phyloP scores from a whole-genome alignment of 1,140 invertebrate species.

The Ceratosolen fusciceps region DNA sequence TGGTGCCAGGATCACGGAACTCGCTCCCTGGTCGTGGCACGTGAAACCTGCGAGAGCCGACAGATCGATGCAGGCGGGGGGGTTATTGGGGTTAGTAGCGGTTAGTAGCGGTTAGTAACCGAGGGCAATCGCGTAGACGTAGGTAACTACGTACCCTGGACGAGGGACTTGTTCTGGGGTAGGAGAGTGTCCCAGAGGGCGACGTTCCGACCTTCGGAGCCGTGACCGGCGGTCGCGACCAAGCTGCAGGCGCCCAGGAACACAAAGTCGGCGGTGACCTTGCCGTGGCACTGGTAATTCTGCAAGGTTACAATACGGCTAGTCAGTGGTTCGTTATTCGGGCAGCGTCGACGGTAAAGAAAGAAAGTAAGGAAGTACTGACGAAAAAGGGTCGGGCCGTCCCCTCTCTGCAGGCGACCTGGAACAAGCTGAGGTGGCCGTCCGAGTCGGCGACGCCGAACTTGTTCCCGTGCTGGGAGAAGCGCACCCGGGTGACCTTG shows the following conservation, averaged over 20 bases:
- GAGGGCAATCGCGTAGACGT: not conserved
- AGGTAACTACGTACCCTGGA: slow-evolving; percentile 78
- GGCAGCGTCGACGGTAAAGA: slow-evolving; percentile 33
- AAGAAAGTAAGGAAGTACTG: slow-evolving; percentile 69
- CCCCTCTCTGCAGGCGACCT: slow-evolving; percentile 88
- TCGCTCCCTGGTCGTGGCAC: slow-evolving; percentile 93
- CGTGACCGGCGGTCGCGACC: slow-evolving; percentile 96
- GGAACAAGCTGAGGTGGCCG: slow-evolving; percentile 92
- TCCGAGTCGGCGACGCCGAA: slow-evolving; percentile 96
- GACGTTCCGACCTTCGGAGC: slow-evolving; percentile 97
- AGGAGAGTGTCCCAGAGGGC: slow-evolving; percentile 98
- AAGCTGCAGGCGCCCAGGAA: slow-evolving; percentile 98
- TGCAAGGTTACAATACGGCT: slow-evolving; percentile 73
- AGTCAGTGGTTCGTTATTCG: not conserved
- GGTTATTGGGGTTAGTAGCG: not conserved
- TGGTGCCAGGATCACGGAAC: slow-evolving; percentile 91
- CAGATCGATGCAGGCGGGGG: not conserved
- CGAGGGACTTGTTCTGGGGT: slow-evolving; percentile 92
- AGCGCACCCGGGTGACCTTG: slow-evolving; percentile 95
- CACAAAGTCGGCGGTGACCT: slow-evolving; percentile 96
- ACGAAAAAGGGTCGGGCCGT: slow-evolving; percentile 95
- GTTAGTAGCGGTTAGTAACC: not conserved
- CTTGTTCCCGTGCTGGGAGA: slow-evolving; percentile 98
- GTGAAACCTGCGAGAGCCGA: slow-evolving; percentile 78
- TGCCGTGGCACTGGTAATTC: slow-evolving; percentile 97